Percentiles rank a stretch among this genome's conserved stretches.
Evolutionary conservation across 2,797 vertebrate genomes (phyloP).

Genomic region (Labroides dimidiatus): DNA sequence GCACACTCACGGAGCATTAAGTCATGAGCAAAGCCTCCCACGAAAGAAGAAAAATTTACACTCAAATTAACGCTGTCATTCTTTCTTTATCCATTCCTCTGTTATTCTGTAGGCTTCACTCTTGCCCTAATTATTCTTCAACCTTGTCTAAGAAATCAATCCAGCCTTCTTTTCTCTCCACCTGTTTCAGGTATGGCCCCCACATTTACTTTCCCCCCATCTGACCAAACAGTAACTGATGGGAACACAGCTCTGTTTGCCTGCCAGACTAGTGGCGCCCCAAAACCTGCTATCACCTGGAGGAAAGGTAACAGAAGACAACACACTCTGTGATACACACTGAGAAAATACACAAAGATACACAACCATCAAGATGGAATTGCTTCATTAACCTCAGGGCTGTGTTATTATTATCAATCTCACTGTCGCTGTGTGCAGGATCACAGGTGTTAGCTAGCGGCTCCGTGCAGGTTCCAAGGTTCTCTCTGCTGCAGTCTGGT

Average conservation of each 20-base stretch:
- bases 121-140: neutral
- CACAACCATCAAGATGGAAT: slow-evolving; percentile 29
- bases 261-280: slow-evolving; percentile 93
- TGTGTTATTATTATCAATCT: slow-evolving; percentile 38
- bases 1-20: slow-evolving; percentile 35
- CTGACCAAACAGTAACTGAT: slow-evolving; percentile 90
- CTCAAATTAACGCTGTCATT: slow-evolving; percentile 38
- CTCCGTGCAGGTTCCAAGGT: slow-evolving; percentile 89
- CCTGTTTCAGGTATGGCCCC: slow-evolving; percentile 88
- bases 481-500: slow-evolving; percentile 91
- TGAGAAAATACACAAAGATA: neutral
- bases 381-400: slow-evolving; percentile 29
- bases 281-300: slow-evolving; percentile 93
- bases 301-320: slow-evolving; percentile 86
- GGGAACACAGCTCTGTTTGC: slow-evolving; percentile 86
- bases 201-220: slow-evolving; percentile 81
- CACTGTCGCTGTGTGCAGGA: slow-evolving; percentile 75
- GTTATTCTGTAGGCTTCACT: slow-evolving; percentile 2
- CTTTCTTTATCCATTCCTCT: slow-evolving; percentile 20
- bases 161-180: neutral
- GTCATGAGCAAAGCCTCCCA: slow-evolving; percentile 58
- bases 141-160: neutral
- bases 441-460: slow-evolving; percentile 91
- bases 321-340: slow-evolving; percentile 19
- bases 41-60: slow-evolving; percentile 36